Evolutionary conservation across 1,140 invertebrate species (phyloP).

Genomic region (Drosophila persimilis): DNA sequence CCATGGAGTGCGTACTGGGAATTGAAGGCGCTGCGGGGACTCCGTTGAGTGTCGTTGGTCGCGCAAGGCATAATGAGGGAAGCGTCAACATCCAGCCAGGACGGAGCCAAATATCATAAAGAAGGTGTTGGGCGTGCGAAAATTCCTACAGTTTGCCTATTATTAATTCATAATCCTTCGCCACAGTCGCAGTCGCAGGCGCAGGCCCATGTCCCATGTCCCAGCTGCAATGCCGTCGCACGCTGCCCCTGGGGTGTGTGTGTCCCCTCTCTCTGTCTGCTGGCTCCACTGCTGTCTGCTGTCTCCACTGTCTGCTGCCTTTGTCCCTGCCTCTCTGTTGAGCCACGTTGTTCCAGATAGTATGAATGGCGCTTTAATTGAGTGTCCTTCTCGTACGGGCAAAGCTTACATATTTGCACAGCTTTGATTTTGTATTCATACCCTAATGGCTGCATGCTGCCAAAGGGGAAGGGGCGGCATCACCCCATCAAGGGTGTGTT

Average conservation of each 20-base stretch:
- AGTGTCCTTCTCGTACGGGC: constrained; percentile 35
- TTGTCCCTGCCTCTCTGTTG: too few species aligned
- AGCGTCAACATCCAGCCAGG: constrained; percentile 48
- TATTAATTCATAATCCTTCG: constrained; percentile 75
- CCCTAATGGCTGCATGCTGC: background rate
- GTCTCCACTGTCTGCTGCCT: too few species aligned
- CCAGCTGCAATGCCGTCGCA: background rate
- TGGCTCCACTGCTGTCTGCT: too few species aligned
- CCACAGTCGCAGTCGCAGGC: constrained; percentile 4
- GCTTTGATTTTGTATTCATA: constrained; percentile 71
- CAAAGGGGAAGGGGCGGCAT: too few species aligned
- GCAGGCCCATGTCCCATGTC: background rate
- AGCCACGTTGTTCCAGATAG: constrained; percentile 47
- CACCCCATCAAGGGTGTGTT: background rate
- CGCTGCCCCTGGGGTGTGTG: too few species aligned
- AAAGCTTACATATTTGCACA: constrained; percentile 52
- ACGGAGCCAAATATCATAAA: constrained; percentile 12
- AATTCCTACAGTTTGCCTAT: constrained; percentile 71
- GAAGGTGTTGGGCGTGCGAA: constrained; percentile 58
- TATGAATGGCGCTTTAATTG: constrained; percentile 70
- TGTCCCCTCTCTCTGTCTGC: too few species aligned
- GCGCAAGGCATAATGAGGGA: constrained; percentile 67
- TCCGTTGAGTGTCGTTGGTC: constrained; percentile 1
- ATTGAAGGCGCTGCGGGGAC: background rate
- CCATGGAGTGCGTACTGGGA: background rate